Base-by-base conservation (phyloP, 37 sponge, comb jelly and placozoan genomes). In the Aplysina aerophoba region DNA sequence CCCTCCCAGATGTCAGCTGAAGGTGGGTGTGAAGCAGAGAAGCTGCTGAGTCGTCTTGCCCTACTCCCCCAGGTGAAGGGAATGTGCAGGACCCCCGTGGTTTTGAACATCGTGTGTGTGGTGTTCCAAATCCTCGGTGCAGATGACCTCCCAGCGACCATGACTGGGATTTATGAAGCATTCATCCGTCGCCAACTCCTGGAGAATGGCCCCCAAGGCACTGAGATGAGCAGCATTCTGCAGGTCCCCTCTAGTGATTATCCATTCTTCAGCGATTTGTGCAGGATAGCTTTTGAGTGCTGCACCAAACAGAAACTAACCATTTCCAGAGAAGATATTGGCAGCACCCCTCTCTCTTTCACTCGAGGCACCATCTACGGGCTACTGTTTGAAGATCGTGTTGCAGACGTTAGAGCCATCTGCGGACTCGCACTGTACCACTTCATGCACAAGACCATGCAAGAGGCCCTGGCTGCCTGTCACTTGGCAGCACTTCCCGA, bases 391-490 rank as follows among this genome's bases (percentile, higher is more conserved):
- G n/a, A 5, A 36, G 78, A 75, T 53, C 54, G 54, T 40, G 78
- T 75, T 31, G 20, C 2, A 24, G 37, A 75, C 39, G 24, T 41
- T 3, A 13, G 44, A 19, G 22, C 25, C 13, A 6, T 44, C 16
- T 1, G 33, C 1, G 25, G 12, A 4, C 22, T 75, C 1, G 38
- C 2, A 24, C 54, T 75, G 22, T 75, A 36, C 78, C 44, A 53
- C n/a, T 75, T 75, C 25, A 41, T 50, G 37, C 78, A 75, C 78
- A 75, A 75, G 25, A 75, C 78, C 4, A 15, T 36, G 20, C 53
- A 75, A 75, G 78, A 75, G 37, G 33, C 37, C 21, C 78, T 75
- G 44, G 78, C 78, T 40, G 78, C 78, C 17, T 40, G 37, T 75
- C 54, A 75, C 24, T 6, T 75, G 25, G 37, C 38, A 19, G 16